Conservation (phyloP, 2,113 vertebrate genomes). For the Labeo catla region DNA sequence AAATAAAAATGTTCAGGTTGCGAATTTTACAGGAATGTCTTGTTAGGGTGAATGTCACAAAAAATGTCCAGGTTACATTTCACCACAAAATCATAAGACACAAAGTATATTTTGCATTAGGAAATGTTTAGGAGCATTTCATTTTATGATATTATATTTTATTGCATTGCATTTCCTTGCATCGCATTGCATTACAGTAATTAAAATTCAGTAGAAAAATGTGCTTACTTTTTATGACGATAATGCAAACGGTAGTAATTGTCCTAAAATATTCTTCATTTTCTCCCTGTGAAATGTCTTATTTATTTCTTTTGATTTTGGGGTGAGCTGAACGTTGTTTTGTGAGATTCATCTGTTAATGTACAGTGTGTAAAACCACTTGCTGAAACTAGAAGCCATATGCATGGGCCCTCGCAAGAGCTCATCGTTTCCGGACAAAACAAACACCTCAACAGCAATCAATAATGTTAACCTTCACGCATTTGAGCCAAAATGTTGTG, state of each 20-base stretch:
- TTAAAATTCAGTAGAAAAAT: not conserved
- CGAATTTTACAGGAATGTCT: conserved; percentile 16
- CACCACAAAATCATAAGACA: not conserved
- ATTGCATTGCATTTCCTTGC: not conserved
- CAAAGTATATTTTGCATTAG: not conserved
- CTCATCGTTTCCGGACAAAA: conserved; percentile 28
- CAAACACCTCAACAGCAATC: conserved; percentile 28
- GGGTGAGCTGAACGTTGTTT: not conserved
- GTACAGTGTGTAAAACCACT: conserved; percentile 26
- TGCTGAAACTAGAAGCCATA: conserved; percentile 55
- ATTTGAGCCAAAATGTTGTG: conserved; percentile 23
- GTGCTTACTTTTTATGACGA: not conserved
- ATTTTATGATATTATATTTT: not conserved
- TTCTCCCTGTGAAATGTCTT: not conserved
- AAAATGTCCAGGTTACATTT: not conserved
- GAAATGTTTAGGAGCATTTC: not conserved
- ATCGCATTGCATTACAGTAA: not conserved
- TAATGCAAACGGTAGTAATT: not conserved
- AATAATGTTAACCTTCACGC: not conserved
- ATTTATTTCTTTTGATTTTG: not conserved
- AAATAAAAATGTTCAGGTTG: conserved; percentile 12
- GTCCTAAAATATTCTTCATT: not conserved
- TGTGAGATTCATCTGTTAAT: conserved; percentile 7
- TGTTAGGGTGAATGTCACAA: not conserved
- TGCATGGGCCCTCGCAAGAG: conserved; percentile 39